Evolutionary conservation across 2,797 vertebrate genomes (phyloP), one percentile per base, ranked within the genome.

Genomic region (Melanogrammus aeglefinus): DNA sequence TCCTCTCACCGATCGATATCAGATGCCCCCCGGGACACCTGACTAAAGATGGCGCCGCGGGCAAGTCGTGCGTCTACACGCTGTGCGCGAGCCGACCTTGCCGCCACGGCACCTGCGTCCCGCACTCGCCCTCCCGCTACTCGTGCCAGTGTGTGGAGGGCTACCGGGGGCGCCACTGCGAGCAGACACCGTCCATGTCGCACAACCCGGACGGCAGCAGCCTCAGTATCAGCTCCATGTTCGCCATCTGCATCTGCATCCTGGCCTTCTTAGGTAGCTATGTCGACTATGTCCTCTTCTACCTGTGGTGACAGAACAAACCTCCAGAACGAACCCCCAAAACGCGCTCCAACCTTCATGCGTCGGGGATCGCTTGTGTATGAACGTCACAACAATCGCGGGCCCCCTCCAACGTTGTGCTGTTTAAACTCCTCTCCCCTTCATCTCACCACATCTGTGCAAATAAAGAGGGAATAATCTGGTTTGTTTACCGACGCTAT

Each of bases 261-360:
- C 86, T 96, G 93, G 96, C 96, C 0, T 95, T 97, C 75, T 88
- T 97, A 95, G 96, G 96, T 97, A 97, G 94, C 89, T 96, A 96
- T 74, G 88, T 92, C 14, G 94, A 94, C 83, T 94, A 95, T 21
- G 77, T 95, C 10, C 80, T 92, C 57, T 92, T 93, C 86, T 92
- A 95, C 85, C 85, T 95, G 85, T 95, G 94, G 95, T 96, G 88
- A 95, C 1, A 12, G 6, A 69, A 63, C n/a, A 63, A 63, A 63
- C 6, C 16, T 6, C 6, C 18, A 57, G 1, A 57, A 57, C 12
- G 12, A 44, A 47, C 44, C 44, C 41, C 8, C 41, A 44, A 44
- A 44, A 44, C 10, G 2, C 10, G 41, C 2, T 14, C n/a, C 57
- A 2, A 9, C 21, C 72, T 73, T 35, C 66, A 66, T 1, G 3